Conservation (phyloP, 2,797 vertebrate genomes). For the Fratercula arctica region DNA sequence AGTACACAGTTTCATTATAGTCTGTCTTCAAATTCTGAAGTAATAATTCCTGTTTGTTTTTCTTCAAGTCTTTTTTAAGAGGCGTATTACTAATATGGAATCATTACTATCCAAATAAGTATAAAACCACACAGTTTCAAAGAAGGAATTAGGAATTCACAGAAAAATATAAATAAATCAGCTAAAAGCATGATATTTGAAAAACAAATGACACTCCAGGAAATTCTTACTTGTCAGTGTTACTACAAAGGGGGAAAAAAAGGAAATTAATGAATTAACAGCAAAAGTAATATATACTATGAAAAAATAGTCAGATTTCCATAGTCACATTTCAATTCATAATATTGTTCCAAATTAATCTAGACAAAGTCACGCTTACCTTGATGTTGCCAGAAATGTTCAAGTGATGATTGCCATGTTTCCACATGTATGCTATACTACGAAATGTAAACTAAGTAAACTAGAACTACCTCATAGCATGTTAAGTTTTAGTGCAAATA, state of each 20-base stretch:
- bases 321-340: background rate
- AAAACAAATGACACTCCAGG: background rate
- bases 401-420: background rate
- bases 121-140: background rate
- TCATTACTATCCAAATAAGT: background rate
- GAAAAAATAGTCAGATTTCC: background rate
- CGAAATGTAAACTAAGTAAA: background rate
- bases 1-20: background rate
- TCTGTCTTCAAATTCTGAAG: background rate
- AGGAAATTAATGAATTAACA: background rate
- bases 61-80: background rate
- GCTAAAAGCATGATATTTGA: background rate
- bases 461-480: background rate
- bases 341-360: background rate
- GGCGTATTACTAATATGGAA: background rate
- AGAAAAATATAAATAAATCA: background rate
- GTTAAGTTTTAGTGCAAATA: background rate
- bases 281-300: background rate
- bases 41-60: background rate
- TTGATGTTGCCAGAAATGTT: background rate
- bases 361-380: background rate
- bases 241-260: background rate
- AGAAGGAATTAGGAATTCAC: background rate
- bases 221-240: background rate
- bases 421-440: background rate